A percentile compares a stretch with the other conserved stretches of the same genome.
phyloP scores from a whole-genome alignment of 1,140 invertebrate species.

The Rhyacophila brunnea region DNA sequence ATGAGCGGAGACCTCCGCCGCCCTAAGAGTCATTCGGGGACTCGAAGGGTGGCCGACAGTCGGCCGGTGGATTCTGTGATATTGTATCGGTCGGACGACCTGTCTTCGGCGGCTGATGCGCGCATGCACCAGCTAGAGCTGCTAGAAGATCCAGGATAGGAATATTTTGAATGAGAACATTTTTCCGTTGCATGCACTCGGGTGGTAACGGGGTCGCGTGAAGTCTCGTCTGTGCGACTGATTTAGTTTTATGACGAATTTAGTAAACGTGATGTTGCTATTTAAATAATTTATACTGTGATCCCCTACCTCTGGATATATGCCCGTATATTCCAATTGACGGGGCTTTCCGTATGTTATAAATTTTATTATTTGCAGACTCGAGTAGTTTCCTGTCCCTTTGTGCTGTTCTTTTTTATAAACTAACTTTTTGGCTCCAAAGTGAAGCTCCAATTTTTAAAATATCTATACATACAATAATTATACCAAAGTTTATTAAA shows the following conservation, averaged over 20 bases:
- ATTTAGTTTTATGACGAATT: too few species aligned
- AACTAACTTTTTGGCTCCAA: neutral
- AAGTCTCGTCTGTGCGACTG: neutral
- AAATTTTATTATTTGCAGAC: neutral
- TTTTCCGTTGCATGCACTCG: too few species aligned
- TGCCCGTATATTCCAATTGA: neutral
- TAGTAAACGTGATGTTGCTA: too few species aligned
- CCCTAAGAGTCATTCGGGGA: slow-evolving; percentile 14
- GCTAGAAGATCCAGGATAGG: too few species aligned
- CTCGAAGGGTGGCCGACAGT: neutral
- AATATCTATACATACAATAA: neutral
- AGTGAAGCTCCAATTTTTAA: neutral
- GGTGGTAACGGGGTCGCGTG: neutral
- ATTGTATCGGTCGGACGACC: slow-evolving; percentile 10
- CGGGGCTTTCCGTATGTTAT: neutral
- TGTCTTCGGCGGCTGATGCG: too few species aligned
- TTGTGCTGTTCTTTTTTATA: neutral
- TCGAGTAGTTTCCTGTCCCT: neutral
- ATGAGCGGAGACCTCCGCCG: slow-evolving; percentile 27
- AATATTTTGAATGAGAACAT: too few species aligned
- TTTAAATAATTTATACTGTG: neutral
- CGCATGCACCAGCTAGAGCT: too few species aligned
- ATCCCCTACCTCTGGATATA: slow-evolving; percentile 6
- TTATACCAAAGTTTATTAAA: neutral
- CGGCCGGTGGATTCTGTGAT: slow-evolving; percentile 23